Evolutionary conservation across 2,113 vertebrate genomes (phyloP).

Genomic region (Rhinolophus ferrumequinum): DNA sequence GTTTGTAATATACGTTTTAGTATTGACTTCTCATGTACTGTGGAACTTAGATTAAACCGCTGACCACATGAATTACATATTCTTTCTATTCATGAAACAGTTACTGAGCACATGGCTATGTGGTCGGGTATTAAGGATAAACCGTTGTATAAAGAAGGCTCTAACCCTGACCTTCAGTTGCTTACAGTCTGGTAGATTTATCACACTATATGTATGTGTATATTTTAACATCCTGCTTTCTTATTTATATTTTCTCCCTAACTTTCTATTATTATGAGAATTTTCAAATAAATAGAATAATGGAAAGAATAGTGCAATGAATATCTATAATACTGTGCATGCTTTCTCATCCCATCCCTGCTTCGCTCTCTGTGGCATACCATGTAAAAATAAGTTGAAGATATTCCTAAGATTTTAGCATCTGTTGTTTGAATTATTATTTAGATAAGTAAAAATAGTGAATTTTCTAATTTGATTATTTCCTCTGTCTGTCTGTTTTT

Average conservation of each 20-base stretch:
- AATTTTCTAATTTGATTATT: constrained; percentile 38
- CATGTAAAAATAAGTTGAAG: not conserved
- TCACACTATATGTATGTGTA: not conserved
- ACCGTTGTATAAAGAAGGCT: not conserved
- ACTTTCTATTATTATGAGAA: not conserved
- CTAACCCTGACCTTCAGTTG: not conserved
- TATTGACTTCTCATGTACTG: not conserved
- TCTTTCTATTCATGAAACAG: not conserved
- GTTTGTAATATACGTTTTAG: constrained; percentile 19
- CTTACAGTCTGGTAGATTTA: constrained; percentile 11
- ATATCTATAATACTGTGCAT: not conserved
- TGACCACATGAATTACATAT: not conserved
- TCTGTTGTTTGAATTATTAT: constrained; percentile 48
- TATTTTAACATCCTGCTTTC: not conserved
- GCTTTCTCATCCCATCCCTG: not conserved
- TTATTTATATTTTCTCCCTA: constrained; percentile 11
- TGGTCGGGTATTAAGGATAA: not conserved
- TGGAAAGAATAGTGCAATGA: not conserved
- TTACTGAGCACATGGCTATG: not conserved
- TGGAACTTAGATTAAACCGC: constrained; percentile 16
- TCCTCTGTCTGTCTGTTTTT: not conserved
- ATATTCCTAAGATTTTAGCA: not conserved
- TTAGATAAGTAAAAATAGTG: constrained; percentile 35
- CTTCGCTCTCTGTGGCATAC: not conserved
- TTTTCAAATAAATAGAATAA: constrained; percentile 56